phyloP scores from a whole-genome alignment of 2,113 vertebrate species.

The Harpagus bidentatus region DNA sequence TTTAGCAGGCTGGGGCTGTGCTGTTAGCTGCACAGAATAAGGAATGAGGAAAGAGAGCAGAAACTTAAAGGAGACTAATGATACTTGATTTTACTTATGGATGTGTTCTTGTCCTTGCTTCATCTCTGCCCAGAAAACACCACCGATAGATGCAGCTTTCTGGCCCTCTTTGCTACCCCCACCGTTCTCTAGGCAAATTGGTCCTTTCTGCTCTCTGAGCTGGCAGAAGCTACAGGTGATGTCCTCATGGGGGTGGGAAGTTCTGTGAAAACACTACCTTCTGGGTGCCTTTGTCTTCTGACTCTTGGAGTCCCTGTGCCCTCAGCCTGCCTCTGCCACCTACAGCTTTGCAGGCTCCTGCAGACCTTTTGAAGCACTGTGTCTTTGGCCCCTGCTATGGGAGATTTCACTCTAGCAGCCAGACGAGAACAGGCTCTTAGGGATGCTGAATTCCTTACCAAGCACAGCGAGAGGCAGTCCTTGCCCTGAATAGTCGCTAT shows the following conservation, averaged over 20 bases:
- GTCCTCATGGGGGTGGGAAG: not conserved
- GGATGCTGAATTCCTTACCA: not conserved
- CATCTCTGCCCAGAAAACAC: rapidly evolving
- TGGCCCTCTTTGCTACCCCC: not conserved
- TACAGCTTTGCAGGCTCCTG: not conserved
- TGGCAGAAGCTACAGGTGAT: not conserved
- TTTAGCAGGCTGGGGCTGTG: not conserved
- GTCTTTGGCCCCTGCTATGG: not conserved
- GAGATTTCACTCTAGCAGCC: not conserved
- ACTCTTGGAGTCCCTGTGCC: not conserved
- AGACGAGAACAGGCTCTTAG: not conserved
- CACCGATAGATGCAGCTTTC: rapidly evolving
- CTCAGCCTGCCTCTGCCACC: not conserved
- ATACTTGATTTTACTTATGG: not conserved
- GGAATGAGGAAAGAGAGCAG: not conserved
- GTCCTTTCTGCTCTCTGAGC: not conserved
- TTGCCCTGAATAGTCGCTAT: not conserved
- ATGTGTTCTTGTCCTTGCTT: not conserved
- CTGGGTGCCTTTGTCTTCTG: not conserved
- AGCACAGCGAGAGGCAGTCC: not conserved
- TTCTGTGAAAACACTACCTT: not conserved
- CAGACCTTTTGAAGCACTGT: not conserved
- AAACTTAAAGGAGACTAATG: not conserved
- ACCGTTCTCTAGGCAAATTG: rapidly evolving
- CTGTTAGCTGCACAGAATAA: not conserved